These are phyloP conservation scores for Drosophila mimica DNA, from an alignment of 2,888 invertebrate genomes.

Conservation along the genomic window DNA sequence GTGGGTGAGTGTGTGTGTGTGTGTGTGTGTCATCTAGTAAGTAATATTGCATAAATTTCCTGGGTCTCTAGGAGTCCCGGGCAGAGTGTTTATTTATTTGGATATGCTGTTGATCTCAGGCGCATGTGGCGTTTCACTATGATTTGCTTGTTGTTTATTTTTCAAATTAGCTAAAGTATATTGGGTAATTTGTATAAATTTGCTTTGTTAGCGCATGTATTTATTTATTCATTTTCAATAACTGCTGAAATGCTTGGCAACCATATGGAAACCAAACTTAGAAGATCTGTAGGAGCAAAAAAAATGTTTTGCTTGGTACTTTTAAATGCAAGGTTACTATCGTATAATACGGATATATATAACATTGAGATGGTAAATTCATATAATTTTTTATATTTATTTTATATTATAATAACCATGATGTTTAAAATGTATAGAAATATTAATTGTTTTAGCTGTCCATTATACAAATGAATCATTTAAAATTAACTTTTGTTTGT, in stretches of 20 bases:
- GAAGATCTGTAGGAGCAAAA: neutral
- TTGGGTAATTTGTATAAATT: conserved; percentile 46
- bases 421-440: neutral
- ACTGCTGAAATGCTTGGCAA: conserved; percentile 3
- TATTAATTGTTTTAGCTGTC: neutral
- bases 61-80: conserved; percentile 7
- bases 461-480: neutral
- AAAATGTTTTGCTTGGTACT: neutral
- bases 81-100: conserved; percentile 61
- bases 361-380: neutral
- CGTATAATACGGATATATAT: neutral
- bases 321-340: neutral
- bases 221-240: conserved; percentile 11
- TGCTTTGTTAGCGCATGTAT: conserved; percentile 14
- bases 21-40: conserved; percentile 4
- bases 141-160: conserved; percentile 39
- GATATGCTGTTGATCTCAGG: conserved; percentile 18
- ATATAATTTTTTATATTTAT: neutral
- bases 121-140: conserved; percentile 33
- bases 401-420: neutral
- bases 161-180: conserved; percentile 52
- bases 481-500: neutral
- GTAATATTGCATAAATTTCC: conserved; percentile 61
- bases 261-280: conserved; percentile 36
- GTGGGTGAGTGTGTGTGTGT: neutral